phyloP scores from a whole-genome alignment of 1,140 invertebrate genomes.

The Galleria mellonella region DNA sequence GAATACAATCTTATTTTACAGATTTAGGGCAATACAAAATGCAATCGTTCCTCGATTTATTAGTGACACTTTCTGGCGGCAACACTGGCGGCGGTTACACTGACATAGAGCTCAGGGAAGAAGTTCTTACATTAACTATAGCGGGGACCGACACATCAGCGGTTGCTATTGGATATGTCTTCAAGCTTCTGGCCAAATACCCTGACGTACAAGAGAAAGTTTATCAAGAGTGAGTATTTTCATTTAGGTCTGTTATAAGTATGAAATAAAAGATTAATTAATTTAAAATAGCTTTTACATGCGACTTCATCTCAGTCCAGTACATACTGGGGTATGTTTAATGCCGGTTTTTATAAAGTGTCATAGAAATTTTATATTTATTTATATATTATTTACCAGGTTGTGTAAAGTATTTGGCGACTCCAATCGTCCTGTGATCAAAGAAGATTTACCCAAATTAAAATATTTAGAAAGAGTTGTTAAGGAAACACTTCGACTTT shows the following conservation, averaged over 20 bases:
- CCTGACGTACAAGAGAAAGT: slow-evolving; percentile 33
- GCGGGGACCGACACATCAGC: slow-evolving; percentile 43
- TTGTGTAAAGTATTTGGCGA: slow-evolving; percentile 38
- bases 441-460: slow-evolving; percentile 65
- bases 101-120: slow-evolving; percentile 32
- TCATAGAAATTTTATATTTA: too few species aligned
- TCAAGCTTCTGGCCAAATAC: slow-evolving; percentile 27
- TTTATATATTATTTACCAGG: slow-evolving; percentile 18
- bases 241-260: not conserved
- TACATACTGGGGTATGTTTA: too few species aligned
- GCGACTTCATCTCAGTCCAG: too few species aligned
- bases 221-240: slow-evolving; percentile 27
- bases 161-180: slow-evolving; percentile 19
- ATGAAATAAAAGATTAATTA: too few species aligned
- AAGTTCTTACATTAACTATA: slow-evolving; percentile 28
- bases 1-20: slow-evolving; percentile 8
- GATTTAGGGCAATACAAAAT: slow-evolving; percentile 27
- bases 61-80: slow-evolving; percentile 24
- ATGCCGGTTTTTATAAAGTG: too few species aligned
- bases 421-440: slow-evolving; percentile 33
- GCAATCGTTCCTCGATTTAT: slow-evolving; percentile 33
- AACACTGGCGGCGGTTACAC: slow-evolving; percentile 22
- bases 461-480: slow-evolving; percentile 83
- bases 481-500: slow-evolving; percentile 81
- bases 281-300: too few species aligned